Base-by-base conservation (phyloP, 1,140 invertebrate species). In the Leptopilina boulardi region DNA sequence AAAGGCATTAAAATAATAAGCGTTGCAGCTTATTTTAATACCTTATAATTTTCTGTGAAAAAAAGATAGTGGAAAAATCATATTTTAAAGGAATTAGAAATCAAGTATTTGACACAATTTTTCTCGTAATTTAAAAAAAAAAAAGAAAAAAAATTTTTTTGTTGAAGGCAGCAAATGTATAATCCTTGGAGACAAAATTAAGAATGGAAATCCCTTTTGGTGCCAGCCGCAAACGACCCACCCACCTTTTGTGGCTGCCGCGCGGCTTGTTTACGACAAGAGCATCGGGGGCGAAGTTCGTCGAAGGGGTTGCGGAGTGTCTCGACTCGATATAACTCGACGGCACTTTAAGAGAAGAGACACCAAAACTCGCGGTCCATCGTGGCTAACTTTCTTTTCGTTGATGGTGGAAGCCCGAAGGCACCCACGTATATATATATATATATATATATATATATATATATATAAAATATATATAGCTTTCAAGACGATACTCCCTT, bases 251-350 rank as follows among this genome's bases (percentile, higher is more conserved):
- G 86, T 81, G 85, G 80, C 79, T 82, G 80, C 34, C 34, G 82
- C 81, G 77, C 82, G 70, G 83, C 86, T 88, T 87, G 87, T 88
- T 88, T 87, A 88, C 86, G 84, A 87, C 82, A 80, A 83, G 86
- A 80, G 81, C 87, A 87, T 82, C 82, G 83, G 84, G 23, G 81
- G 85, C 84, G 84, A 83, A 86, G 77, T 87, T 87, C 59, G 23
- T 66, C 59, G 26, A 66, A 66, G 59, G 59, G 59, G 26, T 30
- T 30, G 26, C 26, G 56, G 21, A n/a, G 59, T 30, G 59, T 30
- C 59, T 66, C 23, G 59, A 66, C 59, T 66, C 59, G 11, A 66
- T 66, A 66, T 66, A 66, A 66, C 59, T 66, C 26, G 59, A 73
- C 21, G 72, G 19, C 44, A 73, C 26, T 47, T 38, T 54, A 66